phyloP scores from a whole-genome alignment of 2,888 invertebrate species.

The Baronia brevicornis region DNA sequence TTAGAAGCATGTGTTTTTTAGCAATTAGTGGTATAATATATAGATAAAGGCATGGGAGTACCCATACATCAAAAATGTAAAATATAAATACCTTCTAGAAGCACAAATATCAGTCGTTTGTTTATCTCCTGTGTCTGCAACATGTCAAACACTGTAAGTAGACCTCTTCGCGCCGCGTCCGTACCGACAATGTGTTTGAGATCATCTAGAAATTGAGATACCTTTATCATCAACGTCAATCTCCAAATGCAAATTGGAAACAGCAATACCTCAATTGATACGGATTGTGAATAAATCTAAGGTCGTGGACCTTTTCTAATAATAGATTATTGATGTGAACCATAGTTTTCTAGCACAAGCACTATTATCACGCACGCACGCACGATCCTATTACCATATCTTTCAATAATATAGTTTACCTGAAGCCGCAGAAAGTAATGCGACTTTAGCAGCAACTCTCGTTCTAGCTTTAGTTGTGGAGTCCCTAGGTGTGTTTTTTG shows the following conservation, averaged over 20 bases:
- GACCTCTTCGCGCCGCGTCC: slow-evolving; percentile 88
- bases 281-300: too few species aligned
- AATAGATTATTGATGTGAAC: too few species aligned
- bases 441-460: slow-evolving; percentile 89
- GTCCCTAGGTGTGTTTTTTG: slow-evolving; percentile 42
- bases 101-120: slow-evolving; percentile 86
- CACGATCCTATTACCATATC: background rate
- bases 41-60: background rate
- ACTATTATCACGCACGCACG: too few species aligned
- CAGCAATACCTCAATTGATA: too few species aligned
- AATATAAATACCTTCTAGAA: slow-evolving; percentile 81
- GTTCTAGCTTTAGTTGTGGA: slow-evolving; percentile 80
- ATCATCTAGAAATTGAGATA: slow-evolving; percentile 78
- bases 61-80: background rate
- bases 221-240: slow-evolving; percentile 1
- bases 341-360: too few species aligned
- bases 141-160: slow-evolving; percentile 89
- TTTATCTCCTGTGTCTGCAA: slow-evolving; percentile 92
- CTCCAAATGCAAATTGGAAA: too few species aligned
- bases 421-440: slow-evolving; percentile 87
- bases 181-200: slow-evolving; percentile 91
- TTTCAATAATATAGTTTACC: slow-evolving; percentile 65
- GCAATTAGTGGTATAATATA: background rate
- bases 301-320: too few species aligned
- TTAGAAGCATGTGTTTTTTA: too few species aligned